Conservation (phyloP, 2,113 vertebrate species). For the Zosterops lateralis region DNA sequence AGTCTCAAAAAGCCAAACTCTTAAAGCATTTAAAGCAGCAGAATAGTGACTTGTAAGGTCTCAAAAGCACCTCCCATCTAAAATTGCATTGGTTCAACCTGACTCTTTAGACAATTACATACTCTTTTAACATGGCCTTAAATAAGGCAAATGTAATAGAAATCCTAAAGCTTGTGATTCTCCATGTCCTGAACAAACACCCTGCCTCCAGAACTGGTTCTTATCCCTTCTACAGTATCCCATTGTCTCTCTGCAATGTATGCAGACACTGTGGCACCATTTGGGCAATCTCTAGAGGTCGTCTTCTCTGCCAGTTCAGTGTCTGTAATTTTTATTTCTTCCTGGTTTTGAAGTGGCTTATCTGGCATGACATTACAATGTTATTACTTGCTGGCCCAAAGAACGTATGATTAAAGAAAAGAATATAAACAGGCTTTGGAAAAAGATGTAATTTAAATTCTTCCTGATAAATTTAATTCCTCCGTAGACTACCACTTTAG, state of each 20-base stretch:
- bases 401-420: neutral
- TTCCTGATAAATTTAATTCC: conserved; percentile 19
- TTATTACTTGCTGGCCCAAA: conserved; percentile 13
- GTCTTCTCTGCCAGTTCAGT: neutral
- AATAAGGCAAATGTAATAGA: neutral
- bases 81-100: neutral
- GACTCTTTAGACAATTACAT: neutral
- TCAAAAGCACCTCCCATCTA: neutral
- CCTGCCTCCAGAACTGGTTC: neutral
- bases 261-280: conserved; percentile 45
- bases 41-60: neutral
- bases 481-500: neutral
- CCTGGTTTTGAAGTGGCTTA: conserved; percentile 48
- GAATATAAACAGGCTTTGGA: conserved; percentile 12
- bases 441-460: conserved; percentile 37
- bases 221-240: neutral
- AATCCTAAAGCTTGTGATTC: neutral
- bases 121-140: neutral
- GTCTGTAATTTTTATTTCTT: conserved; percentile 33
- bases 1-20: neutral
- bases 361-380: conserved; percentile 12
- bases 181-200: neutral
- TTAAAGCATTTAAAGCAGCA: neutral
- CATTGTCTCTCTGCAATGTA: neutral
- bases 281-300: neutral